Evolutionary conservation across 2,113 vertebrate genomes (phyloP).

Genomic region (Pangasianodon gigas): DNA sequence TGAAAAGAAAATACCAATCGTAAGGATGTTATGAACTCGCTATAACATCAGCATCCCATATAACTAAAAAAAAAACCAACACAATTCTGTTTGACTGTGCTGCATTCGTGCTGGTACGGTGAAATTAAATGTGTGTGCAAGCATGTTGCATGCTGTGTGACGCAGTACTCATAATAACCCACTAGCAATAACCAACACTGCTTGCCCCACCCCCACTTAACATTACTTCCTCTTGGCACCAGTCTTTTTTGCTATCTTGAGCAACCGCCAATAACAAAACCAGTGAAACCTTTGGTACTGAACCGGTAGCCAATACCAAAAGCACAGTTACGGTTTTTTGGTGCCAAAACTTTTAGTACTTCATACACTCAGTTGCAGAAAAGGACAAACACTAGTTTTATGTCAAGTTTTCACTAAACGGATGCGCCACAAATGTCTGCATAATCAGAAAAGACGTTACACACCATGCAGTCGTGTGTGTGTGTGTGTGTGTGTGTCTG

Average conservation of each 20-base stretch:
- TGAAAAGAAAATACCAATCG: neutral
- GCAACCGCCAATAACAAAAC: neutral
- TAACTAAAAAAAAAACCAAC: neutral
- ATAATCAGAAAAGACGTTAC: slow-evolving; percentile 20
- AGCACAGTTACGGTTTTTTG: neutral
- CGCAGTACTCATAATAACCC: neutral
- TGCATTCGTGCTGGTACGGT: neutral
- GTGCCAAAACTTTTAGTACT: neutral
- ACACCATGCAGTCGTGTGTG: neutral
- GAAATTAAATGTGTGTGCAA: neutral
- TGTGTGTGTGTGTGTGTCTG: neutral
- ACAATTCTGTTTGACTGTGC: neutral
- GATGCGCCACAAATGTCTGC: slow-evolving; percentile 6
- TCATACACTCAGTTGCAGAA: slow-evolving; percentile 12
- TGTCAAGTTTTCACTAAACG: neutral
- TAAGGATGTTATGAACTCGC: neutral
- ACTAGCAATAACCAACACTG: neutral
- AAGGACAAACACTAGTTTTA: neutral
- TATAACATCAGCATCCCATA: neutral
- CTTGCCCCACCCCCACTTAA: neutral
- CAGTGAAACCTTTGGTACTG: neutral
- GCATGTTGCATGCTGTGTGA: neutral
- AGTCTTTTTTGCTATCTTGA: neutral
- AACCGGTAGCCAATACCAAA: neutral
- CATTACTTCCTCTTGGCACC: neutral